These are phyloP conservation scores for Eristalis arbustorum DNA, from an alignment of 2,888 invertebrate genomes.

Conservation along the genomic window DNA sequence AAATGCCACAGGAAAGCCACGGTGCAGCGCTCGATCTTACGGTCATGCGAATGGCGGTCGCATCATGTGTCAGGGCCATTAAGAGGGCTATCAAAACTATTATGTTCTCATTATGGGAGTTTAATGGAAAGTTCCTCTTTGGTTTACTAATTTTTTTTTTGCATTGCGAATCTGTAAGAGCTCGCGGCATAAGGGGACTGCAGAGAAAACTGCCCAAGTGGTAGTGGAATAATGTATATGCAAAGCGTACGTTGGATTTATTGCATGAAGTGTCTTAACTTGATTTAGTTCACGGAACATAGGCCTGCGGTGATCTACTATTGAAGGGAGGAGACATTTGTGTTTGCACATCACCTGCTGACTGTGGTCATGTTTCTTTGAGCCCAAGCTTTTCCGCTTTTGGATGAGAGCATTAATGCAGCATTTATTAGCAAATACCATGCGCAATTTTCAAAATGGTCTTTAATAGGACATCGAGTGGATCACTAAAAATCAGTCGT, in stretches of 20 bases:
- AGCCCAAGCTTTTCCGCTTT: too few species aligned
- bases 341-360: neutral
- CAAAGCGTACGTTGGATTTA: neutral
- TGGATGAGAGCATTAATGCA: too few species aligned
- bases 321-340: neutral
- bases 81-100: constrained; percentile 57
- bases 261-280: neutral
- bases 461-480: too few species aligned
- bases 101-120: constrained; percentile 53
- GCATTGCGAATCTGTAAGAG: constrained; percentile 3
- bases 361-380: neutral
- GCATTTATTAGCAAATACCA: too few species aligned
- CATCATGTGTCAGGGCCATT: constrained; percentile 56
- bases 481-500: too few species aligned
- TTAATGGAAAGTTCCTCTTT: constrained; percentile 48
- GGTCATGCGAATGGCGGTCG: constrained; percentile 35
- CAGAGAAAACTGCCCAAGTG: neutral
- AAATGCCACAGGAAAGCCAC: constrained; percentile 15
- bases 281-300: neutral
- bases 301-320: neutral
- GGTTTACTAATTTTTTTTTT: constrained; percentile 30
- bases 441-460: too few species aligned
- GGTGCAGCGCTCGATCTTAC: constrained; percentile 39
- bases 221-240: neutral
- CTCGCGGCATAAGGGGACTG: neutral